A percentile compares a stretch with the other conserved stretches of the same genome.
These are phyloP conservation scores for Coilia nasus DNA, from an alignment of 2,797 vertebrate genomes.

Conservation along the genomic window DNA sequence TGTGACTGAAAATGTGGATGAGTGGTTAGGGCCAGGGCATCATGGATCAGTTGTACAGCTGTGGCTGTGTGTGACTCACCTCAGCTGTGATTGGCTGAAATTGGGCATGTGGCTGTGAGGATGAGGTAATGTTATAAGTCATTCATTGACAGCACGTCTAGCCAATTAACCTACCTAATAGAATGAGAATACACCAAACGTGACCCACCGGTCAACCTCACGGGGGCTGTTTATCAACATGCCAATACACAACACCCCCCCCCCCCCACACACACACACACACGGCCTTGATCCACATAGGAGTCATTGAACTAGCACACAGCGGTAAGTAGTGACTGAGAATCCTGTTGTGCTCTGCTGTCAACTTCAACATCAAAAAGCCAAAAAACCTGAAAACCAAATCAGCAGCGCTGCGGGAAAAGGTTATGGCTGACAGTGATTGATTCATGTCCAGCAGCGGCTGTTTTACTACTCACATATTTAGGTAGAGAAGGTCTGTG, in stretches of 20 bases:
- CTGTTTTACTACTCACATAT: conserved; percentile 59
- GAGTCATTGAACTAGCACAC: background rate
- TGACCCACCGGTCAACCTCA: conserved; percentile 58
- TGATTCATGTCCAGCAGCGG: conserved; percentile 57
- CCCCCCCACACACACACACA: background rate
- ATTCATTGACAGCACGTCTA: conserved; percentile 63
- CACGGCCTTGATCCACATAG: background rate
- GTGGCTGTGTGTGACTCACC: conserved; percentile 59
- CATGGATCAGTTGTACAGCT: conserved; percentile 39
- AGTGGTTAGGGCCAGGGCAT: background rate
- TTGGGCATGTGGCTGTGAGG: conserved; percentile 51
- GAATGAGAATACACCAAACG: conserved; percentile 57
- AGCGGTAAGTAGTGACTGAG: conserved; percentile 1
- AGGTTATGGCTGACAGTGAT: conserved; percentile 62
- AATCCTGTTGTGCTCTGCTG: background rate
- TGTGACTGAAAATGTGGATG: conserved; percentile 7
- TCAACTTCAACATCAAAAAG: conserved; percentile 47
- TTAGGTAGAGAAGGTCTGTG: conserved; percentile 24
- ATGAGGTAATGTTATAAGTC: conserved; percentile 81
- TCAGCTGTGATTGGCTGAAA: conserved; percentile 35
- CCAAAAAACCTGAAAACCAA: conserved; percentile 42
- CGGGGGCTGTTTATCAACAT: conserved; percentile 55
- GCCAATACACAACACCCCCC: conserved; percentile 13
- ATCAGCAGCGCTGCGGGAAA: conserved; percentile 49
- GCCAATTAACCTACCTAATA: conserved; percentile 71